A percentile compares a stretch with the other conserved stretches of the same genome.
phyloP scores from a whole-genome alignment of 2,113 vertebrate genomes.

The Heterocephalus glaber region DNA sequence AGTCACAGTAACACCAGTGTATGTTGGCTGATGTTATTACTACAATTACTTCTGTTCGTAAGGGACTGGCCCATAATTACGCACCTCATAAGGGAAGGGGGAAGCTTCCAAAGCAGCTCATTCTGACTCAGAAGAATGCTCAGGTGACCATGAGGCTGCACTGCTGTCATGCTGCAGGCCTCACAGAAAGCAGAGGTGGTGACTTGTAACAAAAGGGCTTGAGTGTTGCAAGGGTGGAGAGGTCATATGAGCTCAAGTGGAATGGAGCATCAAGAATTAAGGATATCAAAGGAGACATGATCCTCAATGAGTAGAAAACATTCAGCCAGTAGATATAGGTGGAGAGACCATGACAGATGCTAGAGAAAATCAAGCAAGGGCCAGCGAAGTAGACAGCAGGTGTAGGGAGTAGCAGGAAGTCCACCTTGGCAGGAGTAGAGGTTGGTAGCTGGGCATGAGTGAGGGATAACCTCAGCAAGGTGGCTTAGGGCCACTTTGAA shows the following conservation, averaged over 20 bases:
- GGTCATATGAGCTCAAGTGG: neutral
- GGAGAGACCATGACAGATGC: neutral
- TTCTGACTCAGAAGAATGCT: neutral
- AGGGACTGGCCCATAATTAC: fast-evolving
- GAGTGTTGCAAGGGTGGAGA: neutral
- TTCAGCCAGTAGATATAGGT: neutral
- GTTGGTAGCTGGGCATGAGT: neutral
- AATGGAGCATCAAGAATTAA: neutral
- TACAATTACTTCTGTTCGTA: neutral
- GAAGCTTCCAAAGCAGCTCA: neutral
- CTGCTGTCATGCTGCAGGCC: neutral
- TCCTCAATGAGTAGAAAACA: neutral
- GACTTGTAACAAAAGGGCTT: neutral
- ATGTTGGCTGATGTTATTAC: neutral
- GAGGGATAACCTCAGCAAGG: neutral
- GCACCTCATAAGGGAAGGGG: neutral
- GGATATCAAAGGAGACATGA: neutral
- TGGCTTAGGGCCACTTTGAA: neutral
- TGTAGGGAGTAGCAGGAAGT: neutral
- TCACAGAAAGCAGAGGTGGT: neutral
- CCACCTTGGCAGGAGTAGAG: neutral
- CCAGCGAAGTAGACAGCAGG: neutral
- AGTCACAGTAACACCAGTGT: neutral
- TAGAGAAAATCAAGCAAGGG: neutral
- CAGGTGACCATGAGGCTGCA: neutral